Evolutionary conservation across 2,113 vertebrate genomes (phyloP).

Genomic region (Limnothrissa miodon): DNA sequence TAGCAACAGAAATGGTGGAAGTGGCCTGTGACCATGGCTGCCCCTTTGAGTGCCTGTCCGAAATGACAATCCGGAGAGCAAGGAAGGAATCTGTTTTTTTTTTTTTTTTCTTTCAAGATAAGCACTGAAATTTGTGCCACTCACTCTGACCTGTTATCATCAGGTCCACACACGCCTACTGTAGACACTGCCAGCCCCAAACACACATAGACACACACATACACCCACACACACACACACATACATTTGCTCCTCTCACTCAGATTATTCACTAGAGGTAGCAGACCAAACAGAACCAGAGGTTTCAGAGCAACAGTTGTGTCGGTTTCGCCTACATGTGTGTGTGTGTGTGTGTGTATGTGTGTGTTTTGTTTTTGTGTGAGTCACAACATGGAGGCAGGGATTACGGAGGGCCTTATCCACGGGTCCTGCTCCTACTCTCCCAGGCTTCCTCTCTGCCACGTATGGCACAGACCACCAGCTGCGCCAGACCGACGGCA

Average conservation of each 20-base stretch:
- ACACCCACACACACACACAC: not conserved
- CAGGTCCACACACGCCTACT: not conserved
- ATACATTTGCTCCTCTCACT: not conserved
- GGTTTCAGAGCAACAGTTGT: not conserved
- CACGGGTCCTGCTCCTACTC: not conserved
- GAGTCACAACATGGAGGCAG: not conserved
- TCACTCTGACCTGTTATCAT: slow-evolving; percentile 8
- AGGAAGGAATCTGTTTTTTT: not conserved
- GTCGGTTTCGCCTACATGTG: not conserved
- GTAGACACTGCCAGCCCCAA: not conserved
- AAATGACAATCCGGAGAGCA: slow-evolving; percentile 8
- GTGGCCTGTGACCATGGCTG: slow-evolving; percentile 7
- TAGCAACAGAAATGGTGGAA: not conserved
- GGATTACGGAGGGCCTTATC: not conserved
- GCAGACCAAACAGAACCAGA: not conserved
- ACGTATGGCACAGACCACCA: not conserved
- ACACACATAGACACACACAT: not conserved
- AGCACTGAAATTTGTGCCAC: not conserved
- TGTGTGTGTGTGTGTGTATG: not conserved
- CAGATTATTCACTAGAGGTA: not conserved
- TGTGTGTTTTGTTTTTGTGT: not conserved
- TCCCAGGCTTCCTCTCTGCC: not conserved
- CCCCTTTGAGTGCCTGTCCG: not conserved
- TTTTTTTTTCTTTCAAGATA: not conserved
- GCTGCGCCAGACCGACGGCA: not conserved